A percentile compares a stretch with the other conserved stretches of the same genome.
Conservation (phyloP, 37 sponge, comb jelly and placozoan genomes). For the Ephydatia muelleri region DNA sequence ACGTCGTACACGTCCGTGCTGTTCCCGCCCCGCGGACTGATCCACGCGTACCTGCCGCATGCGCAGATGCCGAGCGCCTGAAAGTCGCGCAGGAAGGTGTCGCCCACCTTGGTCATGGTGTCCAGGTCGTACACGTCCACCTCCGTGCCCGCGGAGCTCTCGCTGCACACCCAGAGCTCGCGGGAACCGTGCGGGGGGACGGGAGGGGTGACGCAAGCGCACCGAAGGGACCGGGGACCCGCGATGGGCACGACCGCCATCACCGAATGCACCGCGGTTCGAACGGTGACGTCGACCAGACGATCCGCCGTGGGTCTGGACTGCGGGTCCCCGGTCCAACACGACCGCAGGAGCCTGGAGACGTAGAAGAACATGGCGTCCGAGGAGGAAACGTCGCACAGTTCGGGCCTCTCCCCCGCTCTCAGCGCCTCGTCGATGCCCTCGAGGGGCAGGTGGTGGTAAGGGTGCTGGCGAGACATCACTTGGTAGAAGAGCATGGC, state of each 20-base stretch:
- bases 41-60: constrained; percentile 48
- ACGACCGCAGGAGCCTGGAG: constrained; percentile 41
- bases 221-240: constrained; percentile 27
- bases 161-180: constrained; percentile 47
- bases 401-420: constrained; percentile 40
- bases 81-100: constrained; percentile 10
- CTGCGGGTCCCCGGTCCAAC: constrained; percentile 48
- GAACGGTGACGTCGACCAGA: not conserved
- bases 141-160: constrained; percentile 24
- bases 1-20: constrained; percentile 28
- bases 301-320: constrained; percentile 35
- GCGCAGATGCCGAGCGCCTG: constrained; percentile 28
- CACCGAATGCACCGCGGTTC: constrained; percentile 5
- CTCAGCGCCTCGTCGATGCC: constrained; percentile 25
- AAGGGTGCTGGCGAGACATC: constrained; percentile 50
- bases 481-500: constrained; percentile 70
- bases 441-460: constrained; percentile 10
- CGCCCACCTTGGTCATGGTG: constrained; percentile 24
- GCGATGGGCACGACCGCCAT: constrained; percentile 27
- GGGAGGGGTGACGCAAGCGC: constrained; percentile 18
- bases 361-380: constrained; percentile 34
- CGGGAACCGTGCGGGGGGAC: not conserved
- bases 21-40: constrained; percentile 30
- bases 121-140: constrained; percentile 15
- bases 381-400: constrained; percentile 36